These are phyloP conservation scores for Gymnodraco acuticeps DNA, from an alignment of 2,797 vertebrate species.

Conservation along the genomic window DNA sequence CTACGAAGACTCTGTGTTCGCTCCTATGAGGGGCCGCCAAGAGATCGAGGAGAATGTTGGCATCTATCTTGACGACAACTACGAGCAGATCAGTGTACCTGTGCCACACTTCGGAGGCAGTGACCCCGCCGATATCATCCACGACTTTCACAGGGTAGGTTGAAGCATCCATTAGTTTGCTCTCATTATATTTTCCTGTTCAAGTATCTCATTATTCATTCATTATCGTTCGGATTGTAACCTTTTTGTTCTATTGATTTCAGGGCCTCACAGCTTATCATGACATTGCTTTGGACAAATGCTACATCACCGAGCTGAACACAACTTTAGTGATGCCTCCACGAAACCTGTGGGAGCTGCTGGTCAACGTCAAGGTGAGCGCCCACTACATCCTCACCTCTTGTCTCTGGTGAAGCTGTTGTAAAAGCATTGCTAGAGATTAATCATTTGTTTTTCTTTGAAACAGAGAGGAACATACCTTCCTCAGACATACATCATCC, in stretches of 20 bases:
- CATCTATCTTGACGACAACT: constrained; percentile 93
- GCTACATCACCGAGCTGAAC: constrained; percentile 95
- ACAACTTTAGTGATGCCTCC: constrained; percentile 93
- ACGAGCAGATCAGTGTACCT: constrained; percentile 93
- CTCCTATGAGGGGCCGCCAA: constrained; percentile 86
- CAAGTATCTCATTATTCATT: constrained; percentile 1
- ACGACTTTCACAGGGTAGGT: constrained; percentile 94
- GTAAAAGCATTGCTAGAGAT: constrained; percentile 21
- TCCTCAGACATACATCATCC: constrained; percentile 95
- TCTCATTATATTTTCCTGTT: neutral
- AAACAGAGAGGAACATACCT: constrained; percentile 93
- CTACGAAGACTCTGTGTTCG: constrained; percentile 91
- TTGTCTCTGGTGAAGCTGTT: neutral
- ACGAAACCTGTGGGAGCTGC: constrained; percentile 94
- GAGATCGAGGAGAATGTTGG: constrained; percentile 94
- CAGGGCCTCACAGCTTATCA: constrained; percentile 95
- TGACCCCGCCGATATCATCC: constrained; percentile 94
- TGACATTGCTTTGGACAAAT: constrained; percentile 94
- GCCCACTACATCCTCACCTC: neutral
- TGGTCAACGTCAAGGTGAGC: constrained; percentile 93
- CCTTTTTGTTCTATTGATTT: neutral
- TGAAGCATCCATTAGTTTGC: neutral
- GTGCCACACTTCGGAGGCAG: constrained; percentile 92
- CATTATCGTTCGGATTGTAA: neutral
- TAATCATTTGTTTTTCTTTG: constrained; percentile 50